Conservation (phyloP, 2,888 invertebrate genomes). For the Epinotia demarniana region DNA sequence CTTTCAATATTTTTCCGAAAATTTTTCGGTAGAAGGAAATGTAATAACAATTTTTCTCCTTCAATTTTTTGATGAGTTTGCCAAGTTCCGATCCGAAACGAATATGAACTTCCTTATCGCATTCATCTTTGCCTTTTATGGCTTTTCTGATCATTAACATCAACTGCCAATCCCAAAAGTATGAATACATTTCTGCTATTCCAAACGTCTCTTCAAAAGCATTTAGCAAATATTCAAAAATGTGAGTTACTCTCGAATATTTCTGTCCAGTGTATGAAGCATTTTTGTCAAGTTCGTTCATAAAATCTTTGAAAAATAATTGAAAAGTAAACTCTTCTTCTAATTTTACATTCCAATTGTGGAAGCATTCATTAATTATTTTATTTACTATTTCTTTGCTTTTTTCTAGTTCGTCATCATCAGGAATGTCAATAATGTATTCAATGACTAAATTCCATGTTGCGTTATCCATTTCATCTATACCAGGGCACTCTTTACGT, state of each 20-base stretch:
- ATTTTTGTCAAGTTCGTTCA: slow-evolving; percentile 46
- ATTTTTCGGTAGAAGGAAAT: slow-evolving; percentile 41
- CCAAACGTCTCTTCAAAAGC: slow-evolving; percentile 48
- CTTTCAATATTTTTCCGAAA: slow-evolving; percentile 10
- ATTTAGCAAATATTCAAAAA: slow-evolving; percentile 53
- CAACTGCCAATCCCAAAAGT: slow-evolving; percentile 56
- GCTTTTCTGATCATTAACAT: slow-evolving; percentile 50
- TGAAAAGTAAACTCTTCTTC: slow-evolving; percentile 47
- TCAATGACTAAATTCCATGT: slow-evolving; percentile 56
- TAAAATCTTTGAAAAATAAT: slow-evolving; percentile 48
- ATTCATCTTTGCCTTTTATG: slow-evolving; percentile 32
- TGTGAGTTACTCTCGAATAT: slow-evolving; percentile 38
- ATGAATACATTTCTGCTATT: slow-evolving; percentile 52
- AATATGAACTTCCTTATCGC: slow-evolving; percentile 41
- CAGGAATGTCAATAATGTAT: slow-evolving; percentile 49
- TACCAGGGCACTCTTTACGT: slow-evolving; percentile 27
- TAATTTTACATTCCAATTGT: slow-evolving; percentile 49
- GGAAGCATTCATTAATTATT: slow-evolving; percentile 51
- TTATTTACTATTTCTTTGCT: slow-evolving; percentile 48
- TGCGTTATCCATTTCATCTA: slow-evolving; percentile 46
- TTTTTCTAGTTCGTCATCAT: slow-evolving; percentile 46
- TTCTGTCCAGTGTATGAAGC: slow-evolving; percentile 34
- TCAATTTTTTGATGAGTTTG: slow-evolving; percentile 49
- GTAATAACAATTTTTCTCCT: slow-evolving; percentile 49
- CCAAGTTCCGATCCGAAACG: slow-evolving; percentile 53